Conservation (phyloP, 2,888 invertebrate genomes). For the Hofmannophila pseudospretella region DNA sequence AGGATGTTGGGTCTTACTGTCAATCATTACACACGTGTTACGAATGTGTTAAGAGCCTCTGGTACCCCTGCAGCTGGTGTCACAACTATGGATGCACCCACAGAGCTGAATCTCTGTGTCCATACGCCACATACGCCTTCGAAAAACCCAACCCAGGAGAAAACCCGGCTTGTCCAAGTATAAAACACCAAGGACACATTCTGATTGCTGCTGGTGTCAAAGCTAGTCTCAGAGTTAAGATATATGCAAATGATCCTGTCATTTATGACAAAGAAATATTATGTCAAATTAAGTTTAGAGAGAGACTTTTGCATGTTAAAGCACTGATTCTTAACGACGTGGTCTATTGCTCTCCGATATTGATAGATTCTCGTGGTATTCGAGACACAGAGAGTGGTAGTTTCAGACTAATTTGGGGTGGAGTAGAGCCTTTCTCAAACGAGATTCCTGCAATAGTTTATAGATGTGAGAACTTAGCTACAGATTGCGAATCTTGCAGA, state of each 20-base stretch:
- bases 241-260: constrained; percentile 30
- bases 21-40: constrained; percentile 26
- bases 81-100: constrained; percentile 38
- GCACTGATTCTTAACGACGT: constrained; percentile 28
- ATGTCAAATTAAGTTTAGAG: constrained; percentile 28
- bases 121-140: constrained; percentile 11
- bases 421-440: constrained; percentile 33
- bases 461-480: constrained; percentile 22
- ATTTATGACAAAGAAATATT: constrained; percentile 32
- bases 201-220: constrained; percentile 26
- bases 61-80: constrained; percentile 39
- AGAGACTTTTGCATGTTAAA: constrained; percentile 25
- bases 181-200: constrained; percentile 28
- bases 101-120: constrained; percentile 24
- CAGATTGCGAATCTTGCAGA: constrained; percentile 10
- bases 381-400: constrained; percentile 22
- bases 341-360: constrained; percentile 32
- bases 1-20: constrained; percentile 19
- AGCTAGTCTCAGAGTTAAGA: constrained; percentile 29
- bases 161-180: constrained; percentile 29
- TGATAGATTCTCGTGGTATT: constrained; percentile 12
- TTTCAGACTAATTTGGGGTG: constrained; percentile 28
- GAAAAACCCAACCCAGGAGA: constrained; percentile 8
- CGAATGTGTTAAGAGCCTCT: constrained; percentile 30
- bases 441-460: constrained; percentile 27